A percentile compares a stretch with the other conserved stretches of the same genome.
These are phyloP conservation scores for Pyrgus malvae DNA, from an alignment of 2,888 invertebrate species.

Conservation along the genomic window DNA sequence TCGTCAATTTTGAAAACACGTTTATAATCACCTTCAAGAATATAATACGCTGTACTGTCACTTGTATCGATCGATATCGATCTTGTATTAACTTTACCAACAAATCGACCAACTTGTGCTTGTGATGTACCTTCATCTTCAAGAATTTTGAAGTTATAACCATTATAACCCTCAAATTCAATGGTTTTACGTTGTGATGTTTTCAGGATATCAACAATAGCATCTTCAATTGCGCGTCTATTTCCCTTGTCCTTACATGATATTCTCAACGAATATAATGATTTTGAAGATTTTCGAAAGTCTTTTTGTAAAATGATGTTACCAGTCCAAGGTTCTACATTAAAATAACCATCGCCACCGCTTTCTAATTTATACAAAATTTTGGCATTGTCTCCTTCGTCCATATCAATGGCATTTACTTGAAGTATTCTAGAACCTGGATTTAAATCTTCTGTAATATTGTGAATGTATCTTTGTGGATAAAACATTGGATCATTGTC, in stretches of 20 bases:
- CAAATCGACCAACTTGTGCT: conserved; percentile 84
- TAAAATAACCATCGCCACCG: conserved; percentile 90
- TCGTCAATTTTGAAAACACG: conserved; percentile 91
- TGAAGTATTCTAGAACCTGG: conserved; percentile 85
- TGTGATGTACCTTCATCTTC: conserved; percentile 89
- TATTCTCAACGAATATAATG: conserved; percentile 87
- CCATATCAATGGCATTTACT: conserved; percentile 92
- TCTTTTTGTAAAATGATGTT: conserved; percentile 86
- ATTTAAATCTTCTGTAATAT: conserved; percentile 85
- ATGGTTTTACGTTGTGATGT: conserved; percentile 86
- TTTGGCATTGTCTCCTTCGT: conserved; percentile 93
- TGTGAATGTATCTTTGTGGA: conserved; percentile 92
- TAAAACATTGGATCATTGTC: conserved; percentile 97
- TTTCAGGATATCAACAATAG: conserved; percentile 90
- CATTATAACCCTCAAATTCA: conserved; percentile 88
- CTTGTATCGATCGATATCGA: too few species aligned
- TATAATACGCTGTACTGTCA: conserved; percentile 87
- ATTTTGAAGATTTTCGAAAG: conserved; percentile 84
- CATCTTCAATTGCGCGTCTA: conserved; percentile 86
- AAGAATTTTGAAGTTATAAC: conserved; percentile 90
- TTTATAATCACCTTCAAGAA: conserved; percentile 90
- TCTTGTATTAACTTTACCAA: conserved; percentile 88
- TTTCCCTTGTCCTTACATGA: conserved; percentile 92
- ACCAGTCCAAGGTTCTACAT: conserved; percentile 89
- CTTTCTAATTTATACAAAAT: conserved; percentile 89